Conservation (phyloP, 2,113 vertebrate genomes). For the Neopipo cinnamomea region DNA sequence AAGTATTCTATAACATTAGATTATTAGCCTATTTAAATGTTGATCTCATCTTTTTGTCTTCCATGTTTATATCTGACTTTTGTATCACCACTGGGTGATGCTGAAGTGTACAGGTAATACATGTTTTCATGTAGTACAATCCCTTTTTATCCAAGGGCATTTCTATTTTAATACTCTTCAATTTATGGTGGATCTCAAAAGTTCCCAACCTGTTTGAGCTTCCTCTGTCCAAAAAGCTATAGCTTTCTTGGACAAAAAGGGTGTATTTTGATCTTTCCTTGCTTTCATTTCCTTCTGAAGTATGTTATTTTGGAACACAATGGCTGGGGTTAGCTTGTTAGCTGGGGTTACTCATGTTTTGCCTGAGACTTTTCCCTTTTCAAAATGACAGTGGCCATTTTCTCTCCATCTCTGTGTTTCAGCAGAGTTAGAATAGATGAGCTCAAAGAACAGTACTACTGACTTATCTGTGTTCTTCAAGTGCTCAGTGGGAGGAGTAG, state of each 20-base stretch:
- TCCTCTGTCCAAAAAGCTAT: not conserved
- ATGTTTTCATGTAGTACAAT: not conserved
- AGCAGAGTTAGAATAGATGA: not conserved
- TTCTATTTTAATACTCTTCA: not conserved
- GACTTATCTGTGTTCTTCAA: not conserved
- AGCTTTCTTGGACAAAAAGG: not conserved
- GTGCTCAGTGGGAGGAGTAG: not conserved
- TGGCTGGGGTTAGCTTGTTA: not conserved
- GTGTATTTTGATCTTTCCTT: not conserved
- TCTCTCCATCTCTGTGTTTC: not conserved
- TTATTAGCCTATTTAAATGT: not conserved
- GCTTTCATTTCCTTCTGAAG: not conserved
- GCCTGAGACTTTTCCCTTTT: not conserved
- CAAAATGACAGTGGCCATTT: not conserved
- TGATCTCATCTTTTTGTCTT: not conserved
- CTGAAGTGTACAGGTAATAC: not conserved
- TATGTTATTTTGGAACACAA: constrained; percentile 20
- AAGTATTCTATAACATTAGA: not conserved
- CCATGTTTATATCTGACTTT: not conserved
- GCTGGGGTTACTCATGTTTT: not conserved
- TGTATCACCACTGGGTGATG: not conserved
- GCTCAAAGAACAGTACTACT: not conserved
- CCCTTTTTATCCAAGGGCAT: not conserved
- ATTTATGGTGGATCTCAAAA: not conserved
- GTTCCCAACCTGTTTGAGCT: not conserved